These are phyloP conservation scores for Drosophila yooni DNA, from an alignment of 2,888 invertebrate species.

Conservation along the genomic window DNA sequence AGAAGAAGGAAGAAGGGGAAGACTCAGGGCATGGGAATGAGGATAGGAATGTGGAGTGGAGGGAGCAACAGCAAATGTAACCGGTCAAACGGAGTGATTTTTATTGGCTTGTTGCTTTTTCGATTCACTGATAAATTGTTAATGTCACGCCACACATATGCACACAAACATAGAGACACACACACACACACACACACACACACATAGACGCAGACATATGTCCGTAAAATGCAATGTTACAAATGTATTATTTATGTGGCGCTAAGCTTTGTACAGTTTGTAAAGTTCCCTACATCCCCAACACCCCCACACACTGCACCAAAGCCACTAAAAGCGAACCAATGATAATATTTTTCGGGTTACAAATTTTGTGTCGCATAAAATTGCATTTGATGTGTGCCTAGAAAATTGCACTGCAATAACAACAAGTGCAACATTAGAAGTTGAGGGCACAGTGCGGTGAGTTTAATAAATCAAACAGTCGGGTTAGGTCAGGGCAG, in stretches of 20 bases:
- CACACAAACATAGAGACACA: constrained; percentile 12
- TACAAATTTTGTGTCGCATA: constrained; percentile 50
- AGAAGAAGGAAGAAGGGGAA: constrained; percentile 2
- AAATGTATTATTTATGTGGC: constrained; percentile 78
- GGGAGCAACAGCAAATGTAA: constrained; percentile 56
- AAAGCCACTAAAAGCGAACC: constrained; percentile 7
- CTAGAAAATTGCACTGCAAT: constrained; percentile 48
- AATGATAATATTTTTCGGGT: constrained; percentile 48
- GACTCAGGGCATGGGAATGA: neutral
- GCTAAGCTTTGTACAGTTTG: constrained; percentile 70
- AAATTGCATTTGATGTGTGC: constrained; percentile 56
- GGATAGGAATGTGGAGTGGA: constrained; percentile 2
- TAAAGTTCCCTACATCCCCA: constrained; percentile 1
- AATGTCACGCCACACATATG: constrained; percentile 64
- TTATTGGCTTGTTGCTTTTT: constrained; percentile 79
- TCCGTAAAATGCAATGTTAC: constrained; percentile 72
- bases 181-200: constrained; percentile 15
- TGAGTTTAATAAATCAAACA: constrained; percentile 52
- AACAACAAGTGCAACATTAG: neutral
- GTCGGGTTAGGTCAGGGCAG: neutral
- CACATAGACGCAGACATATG: constrained; percentile 35
- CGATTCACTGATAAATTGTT: constrained; percentile 79
- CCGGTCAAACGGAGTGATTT: constrained; percentile 80
- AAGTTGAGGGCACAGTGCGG: neutral
- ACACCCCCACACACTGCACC: neutral